Evolutionary conservation across 2,888 invertebrate genomes (phyloP).

Genomic region (Lymantria monacha): DNA sequence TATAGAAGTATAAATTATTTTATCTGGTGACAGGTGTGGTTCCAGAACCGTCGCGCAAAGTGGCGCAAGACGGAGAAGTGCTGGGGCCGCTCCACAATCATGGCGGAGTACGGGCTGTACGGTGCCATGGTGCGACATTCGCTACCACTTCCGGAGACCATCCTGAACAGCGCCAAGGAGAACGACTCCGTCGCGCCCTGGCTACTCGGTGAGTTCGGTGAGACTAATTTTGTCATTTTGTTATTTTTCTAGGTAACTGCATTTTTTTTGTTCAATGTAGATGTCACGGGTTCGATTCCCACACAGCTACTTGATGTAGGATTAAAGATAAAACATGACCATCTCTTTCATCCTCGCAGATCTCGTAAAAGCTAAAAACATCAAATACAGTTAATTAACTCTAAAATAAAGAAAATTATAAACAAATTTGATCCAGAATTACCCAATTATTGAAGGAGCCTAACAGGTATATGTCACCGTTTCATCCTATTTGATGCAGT

Average conservation of each 20-base stretch:
- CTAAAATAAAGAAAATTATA: too few relatives aligned
- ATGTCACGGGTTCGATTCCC: not conserved
- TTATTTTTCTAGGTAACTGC: not conserved
- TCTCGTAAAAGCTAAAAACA: too few relatives aligned
- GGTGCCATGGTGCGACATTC: conserved; percentile 99
- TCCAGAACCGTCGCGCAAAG: conserved; percentile 98
- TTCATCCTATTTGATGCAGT: too few relatives aligned
- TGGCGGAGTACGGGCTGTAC: conserved; percentile 99
- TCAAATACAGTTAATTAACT: too few relatives aligned
- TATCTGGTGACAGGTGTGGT: conserved; percentile 92
- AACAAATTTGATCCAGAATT: too few relatives aligned
- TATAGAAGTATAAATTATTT: too few relatives aligned
- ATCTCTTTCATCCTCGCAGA: too few relatives aligned
- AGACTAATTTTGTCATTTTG: conserved; percentile 36
- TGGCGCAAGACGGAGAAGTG: conserved; percentile 99
- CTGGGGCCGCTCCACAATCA: conserved; percentile 99
- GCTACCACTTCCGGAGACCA: conserved; percentile 98
- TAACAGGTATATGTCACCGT: too few relatives aligned
- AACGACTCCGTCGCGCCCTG: conserved; percentile 99
- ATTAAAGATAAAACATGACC: too few relatives aligned
- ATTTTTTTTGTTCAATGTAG: too few relatives aligned
- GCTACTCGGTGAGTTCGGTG: conserved; percentile 93
- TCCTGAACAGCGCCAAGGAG: conserved; percentile 98
- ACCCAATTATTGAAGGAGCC: too few relatives aligned
- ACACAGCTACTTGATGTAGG: not conserved